These are phyloP conservation scores for Oreochromis spilurus DNA, from an alignment of 2,113 vertebrate genomes.

Conservation along the genomic window DNA sequence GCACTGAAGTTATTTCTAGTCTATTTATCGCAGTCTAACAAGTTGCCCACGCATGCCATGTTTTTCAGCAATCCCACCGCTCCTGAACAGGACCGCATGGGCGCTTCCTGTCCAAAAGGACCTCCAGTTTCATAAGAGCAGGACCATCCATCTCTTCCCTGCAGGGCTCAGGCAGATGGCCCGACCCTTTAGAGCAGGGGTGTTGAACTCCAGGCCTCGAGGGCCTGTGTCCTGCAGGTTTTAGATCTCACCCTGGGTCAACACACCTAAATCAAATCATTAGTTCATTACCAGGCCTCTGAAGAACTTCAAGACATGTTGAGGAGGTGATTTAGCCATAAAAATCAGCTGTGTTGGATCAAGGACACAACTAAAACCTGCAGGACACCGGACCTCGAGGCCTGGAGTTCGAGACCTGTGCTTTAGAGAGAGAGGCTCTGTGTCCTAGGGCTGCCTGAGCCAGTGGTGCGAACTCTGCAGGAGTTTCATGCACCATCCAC, in stretches of 20 bases:
- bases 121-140: not conserved
- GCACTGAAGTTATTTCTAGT: not conserved
- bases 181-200: not conserved
- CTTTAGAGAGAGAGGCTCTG: not conserved
- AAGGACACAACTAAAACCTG: too few species aligned
- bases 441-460: not conserved
- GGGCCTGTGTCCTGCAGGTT: too few species aligned
- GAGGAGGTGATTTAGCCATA: too few species aligned
- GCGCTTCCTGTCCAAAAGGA: not conserved
- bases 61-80: not conserved
- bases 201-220: too few species aligned
- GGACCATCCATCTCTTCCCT: not conserved
- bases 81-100: not conserved
- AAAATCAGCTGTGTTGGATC: too few species aligned
- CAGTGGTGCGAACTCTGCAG: not conserved
- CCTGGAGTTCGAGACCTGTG: too few species aligned
- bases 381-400: too few species aligned
- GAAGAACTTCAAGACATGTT: too few species aligned
- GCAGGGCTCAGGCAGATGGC: not conserved
- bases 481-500: not conserved
- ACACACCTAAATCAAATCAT: too few species aligned
- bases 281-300: too few species aligned
- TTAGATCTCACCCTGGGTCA: too few species aligned
- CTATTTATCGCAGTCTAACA: not conserved
- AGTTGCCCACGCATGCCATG: not conserved